These are phyloP conservation scores for Aurelia aurita complex sp. Pacific DNA, from an alignment of 30 jellyfish, hydroid and myxozoan species.

Conservation along the genomic window DNA sequence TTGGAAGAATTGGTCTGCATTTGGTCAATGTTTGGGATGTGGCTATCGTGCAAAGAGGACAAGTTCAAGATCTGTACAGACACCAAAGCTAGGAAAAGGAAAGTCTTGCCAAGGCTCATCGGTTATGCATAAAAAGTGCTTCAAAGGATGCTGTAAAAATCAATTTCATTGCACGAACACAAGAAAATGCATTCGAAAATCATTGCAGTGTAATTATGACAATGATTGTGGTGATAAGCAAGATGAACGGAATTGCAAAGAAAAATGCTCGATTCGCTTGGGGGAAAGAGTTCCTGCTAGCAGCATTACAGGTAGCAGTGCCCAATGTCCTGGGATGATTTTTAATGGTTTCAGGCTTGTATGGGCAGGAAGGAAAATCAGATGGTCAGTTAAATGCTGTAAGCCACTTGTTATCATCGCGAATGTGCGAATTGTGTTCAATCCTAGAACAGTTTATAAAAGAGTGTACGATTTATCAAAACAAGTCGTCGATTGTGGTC, in stretches of 20 bases:
- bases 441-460: neutral
- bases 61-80: neutral
- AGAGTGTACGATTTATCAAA: neutral
- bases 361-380: conserved; percentile 1
- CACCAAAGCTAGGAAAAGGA: conserved; percentile 1
- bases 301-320: too few species aligned
- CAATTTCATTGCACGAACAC: conserved; percentile 26
- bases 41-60: conserved; percentile 31
- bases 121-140: neutral
- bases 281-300: too few species aligned
- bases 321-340: too few species aligned
- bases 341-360: conserved; percentile 16
- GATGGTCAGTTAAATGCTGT: conserved; percentile 28
- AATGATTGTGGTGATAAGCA: conserved; percentile 54
- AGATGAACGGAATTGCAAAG: conserved; percentile 36
- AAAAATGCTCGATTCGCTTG: neutral
- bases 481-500: conserved; percentile 2
- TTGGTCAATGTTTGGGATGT: conserved; percentile 8
- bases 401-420: neutral
- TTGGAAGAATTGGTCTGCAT: conserved; percentile 31
- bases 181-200: conserved; percentile 20
- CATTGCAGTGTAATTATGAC: conserved; percentile 25
- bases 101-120: neutral
- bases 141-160: conserved; percentile 34
- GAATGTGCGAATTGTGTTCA: neutral